Percentiles rank a stretch among this genome's conserved stretches.
Evolutionary conservation across 2,797 vertebrate genomes (phyloP).

Genomic region (Gila robusta): DNA sequence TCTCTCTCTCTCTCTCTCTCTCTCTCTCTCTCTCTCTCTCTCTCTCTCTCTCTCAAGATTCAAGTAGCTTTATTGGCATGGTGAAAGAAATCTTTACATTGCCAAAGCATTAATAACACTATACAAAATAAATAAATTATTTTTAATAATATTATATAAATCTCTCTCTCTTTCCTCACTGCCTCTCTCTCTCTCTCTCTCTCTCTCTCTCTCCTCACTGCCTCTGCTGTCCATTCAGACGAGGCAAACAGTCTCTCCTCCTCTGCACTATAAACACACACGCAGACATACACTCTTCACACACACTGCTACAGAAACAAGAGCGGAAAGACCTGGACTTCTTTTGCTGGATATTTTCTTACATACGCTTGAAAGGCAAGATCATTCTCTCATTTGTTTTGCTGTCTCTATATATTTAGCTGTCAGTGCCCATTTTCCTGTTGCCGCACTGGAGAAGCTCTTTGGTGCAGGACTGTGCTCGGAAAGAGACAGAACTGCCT

Average conservation of each 20-base stretch:
- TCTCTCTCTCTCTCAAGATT: too few relatives aligned
- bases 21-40: too few relatives aligned
- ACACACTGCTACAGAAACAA: constrained; percentile 27
- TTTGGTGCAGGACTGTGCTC: constrained; percentile 23
- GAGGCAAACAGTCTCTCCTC: constrained; percentile 22
- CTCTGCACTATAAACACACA: constrained; percentile 30
- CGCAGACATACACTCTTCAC: constrained; percentile 2
- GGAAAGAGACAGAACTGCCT: background rate
- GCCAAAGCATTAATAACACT: too few relatives aligned
- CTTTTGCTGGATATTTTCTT: background rate
- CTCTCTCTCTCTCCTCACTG: background rate
- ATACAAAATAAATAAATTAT: too few relatives aligned
- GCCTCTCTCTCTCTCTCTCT: background rate
- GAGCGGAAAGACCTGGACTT: constrained; percentile 28
- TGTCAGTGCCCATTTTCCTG: background rate
- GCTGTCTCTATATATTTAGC: background rate
- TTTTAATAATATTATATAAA: too few relatives aligned
- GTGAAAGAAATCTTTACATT: too few relatives aligned
- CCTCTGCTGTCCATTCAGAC: constrained; percentile 37
- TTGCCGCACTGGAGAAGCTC: background rate
- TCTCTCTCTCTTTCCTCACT: background rate
- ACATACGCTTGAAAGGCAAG: constrained; percentile 33
- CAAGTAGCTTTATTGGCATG: too few relatives aligned
- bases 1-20: background rate
- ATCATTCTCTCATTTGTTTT: constrained; percentile 12